phyloP scores from a whole-genome alignment of 2,113 vertebrate genomes.

The Oreochromis spilurus region DNA sequence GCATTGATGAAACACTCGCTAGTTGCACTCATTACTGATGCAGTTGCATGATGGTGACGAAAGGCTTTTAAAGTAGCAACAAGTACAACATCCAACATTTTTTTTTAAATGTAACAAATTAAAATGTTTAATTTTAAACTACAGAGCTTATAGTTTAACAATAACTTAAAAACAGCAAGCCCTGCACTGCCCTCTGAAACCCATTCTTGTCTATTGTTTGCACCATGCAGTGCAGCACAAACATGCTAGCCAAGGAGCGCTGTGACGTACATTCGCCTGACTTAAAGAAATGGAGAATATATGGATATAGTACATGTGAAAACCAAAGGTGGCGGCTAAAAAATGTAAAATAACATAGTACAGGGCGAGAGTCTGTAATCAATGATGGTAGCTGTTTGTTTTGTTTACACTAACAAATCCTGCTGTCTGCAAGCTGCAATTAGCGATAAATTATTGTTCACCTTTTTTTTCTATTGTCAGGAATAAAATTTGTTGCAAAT shows the following conservation, averaged over 20 bases:
- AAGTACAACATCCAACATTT: neutral
- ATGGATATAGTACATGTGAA: neutral
- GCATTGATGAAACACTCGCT: neutral
- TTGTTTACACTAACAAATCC: neutral
- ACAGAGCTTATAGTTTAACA: neutral
- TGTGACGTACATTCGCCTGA: neutral
- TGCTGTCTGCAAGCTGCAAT: neutral
- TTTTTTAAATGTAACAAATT: neutral
- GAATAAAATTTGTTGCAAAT: neutral
- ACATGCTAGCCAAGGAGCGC: neutral
- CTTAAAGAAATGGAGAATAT: neutral
- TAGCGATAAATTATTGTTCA: neutral
- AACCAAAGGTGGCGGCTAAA: neutral
- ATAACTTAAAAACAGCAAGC: neutral
- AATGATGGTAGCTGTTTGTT: neutral
- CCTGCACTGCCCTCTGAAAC: neutral
- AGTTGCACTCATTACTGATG: neutral
- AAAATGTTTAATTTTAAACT: neutral
- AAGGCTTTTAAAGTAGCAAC: neutral
- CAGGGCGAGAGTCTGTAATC: neutral
- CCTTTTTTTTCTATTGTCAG: neutral
- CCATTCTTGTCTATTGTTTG: neutral
- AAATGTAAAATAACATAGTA: neutral
- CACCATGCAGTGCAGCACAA: neutral
- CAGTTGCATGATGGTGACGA: neutral